These are phyloP conservation scores for Abscondita cerata DNA, from an alignment of 2,888 invertebrate species.

Conservation along the genomic window DNA sequence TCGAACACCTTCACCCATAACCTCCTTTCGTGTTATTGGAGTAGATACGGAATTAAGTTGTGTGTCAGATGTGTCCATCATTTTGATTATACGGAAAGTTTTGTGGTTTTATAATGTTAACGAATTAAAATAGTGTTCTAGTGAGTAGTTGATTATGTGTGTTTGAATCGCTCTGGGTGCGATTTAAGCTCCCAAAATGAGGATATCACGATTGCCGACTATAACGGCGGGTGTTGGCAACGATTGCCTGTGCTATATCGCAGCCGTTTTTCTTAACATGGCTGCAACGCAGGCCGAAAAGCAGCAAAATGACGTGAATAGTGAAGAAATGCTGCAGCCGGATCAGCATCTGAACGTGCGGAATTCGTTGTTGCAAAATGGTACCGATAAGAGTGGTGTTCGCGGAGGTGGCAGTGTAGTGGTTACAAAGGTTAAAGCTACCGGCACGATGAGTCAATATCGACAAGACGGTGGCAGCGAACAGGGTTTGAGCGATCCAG, in stretches of 20 bases:
- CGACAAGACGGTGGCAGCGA: slow-evolving; percentile 69
- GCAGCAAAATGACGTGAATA: slow-evolving; percentile 78
- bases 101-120: slow-evolving; percentile 57
- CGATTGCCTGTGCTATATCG: slow-evolving; percentile 60
- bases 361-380: slow-evolving; percentile 76
- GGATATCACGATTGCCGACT: slow-evolving; percentile 57
- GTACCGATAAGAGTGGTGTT: slow-evolving; percentile 76
- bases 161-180: slow-evolving; percentile 58
- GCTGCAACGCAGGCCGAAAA: slow-evolving; percentile 86
- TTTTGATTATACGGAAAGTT: slow-evolving; percentile 59
- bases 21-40: slow-evolving; percentile 79
- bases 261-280: slow-evolving; percentile 69
- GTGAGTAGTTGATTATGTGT: slow-evolving; percentile 60
- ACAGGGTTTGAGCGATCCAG: slow-evolving; percentile 49
- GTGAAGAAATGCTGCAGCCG: slow-evolving; percentile 67
- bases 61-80: slow-evolving; percentile 71
- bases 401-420: slow-evolving; percentile 72
- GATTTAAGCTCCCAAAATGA: slow-evolving; percentile 57
- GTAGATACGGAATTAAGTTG: slow-evolving; percentile 78
- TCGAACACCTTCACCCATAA: slow-evolving; percentile 77
- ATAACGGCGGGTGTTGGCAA: slow-evolving; percentile 68
- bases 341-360: slow-evolving; percentile 73
- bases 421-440: slow-evolving; percentile 71
- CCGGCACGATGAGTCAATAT: slow-evolving; percentile 75
- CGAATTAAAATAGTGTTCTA: slow-evolving; percentile 53